phyloP scores from a whole-genome alignment of 2,888 invertebrate genomes.

The Pristionchus arcanus region DNA sequence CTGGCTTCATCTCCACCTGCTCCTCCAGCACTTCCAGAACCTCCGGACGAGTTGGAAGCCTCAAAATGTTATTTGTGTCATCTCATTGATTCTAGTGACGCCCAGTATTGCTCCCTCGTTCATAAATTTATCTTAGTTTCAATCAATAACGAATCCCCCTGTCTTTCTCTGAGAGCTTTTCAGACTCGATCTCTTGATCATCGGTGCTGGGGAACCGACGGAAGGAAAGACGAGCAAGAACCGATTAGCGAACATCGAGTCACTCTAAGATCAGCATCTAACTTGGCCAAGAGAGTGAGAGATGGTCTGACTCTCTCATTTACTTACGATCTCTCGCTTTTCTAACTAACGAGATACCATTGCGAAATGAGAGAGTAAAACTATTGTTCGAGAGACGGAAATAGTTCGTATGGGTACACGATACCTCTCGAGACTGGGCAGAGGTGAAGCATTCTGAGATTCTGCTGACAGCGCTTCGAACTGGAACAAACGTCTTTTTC shows the following conservation, averaged over 20 bases:
- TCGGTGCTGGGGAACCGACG: constrained; percentile 27
- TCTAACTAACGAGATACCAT: neutral
- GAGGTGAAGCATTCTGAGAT: neutral
- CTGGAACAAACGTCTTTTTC: neutral
- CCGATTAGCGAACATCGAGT: neutral
- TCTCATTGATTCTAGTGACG: neutral
- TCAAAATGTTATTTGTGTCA: neutral
- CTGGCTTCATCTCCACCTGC: neutral
- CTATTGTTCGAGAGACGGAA: neutral
- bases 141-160: neutral
- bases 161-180: neutral
- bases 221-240: neutral
- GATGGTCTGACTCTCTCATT: neutral
- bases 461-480: neutral
- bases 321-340: neutral
- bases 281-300: neutral
- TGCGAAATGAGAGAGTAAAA: no score
- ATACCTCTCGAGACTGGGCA: neutral
- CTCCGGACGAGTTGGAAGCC: neutral
- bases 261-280: constrained; percentile 40
- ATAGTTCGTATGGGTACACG: neutral
- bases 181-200: constrained; percentile 22
- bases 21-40: neutral
- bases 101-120: no score
- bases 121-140: no score